A percentile compares a stretch with the other conserved stretches of the same genome.
Conservation (phyloP, 2,888 invertebrate species). For the Galeruca laticollis region DNA sequence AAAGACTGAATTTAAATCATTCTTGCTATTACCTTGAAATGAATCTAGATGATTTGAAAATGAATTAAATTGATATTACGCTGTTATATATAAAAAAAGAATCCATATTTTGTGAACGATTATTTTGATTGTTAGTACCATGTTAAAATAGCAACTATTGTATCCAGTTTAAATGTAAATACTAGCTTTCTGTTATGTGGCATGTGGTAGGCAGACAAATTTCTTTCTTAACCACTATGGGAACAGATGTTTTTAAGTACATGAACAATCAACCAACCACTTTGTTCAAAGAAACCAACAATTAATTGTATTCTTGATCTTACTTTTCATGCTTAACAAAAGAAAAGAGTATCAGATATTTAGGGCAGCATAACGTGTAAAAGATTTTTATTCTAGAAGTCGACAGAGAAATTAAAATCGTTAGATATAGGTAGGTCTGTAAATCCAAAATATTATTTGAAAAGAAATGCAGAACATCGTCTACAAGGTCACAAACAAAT, state of each 20-base stretch:
- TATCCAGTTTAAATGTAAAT: background rate
- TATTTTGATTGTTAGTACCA: background rate
- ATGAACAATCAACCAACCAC: too few species aligned
- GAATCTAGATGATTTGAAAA: too few species aligned
- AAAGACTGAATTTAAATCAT: too few species aligned
- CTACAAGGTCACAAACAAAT: too few species aligned
- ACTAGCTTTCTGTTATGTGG: background rate
- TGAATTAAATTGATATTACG: too few species aligned
- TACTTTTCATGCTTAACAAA: background rate
- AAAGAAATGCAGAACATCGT: too few species aligned
- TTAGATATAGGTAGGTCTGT: too few species aligned
- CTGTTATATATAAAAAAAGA: too few species aligned
- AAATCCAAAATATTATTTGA: too few species aligned
- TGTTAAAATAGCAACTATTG: background rate
- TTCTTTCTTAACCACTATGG: background rate
- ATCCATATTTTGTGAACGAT: too few species aligned
- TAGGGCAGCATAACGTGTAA: background rate
- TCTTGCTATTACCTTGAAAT: too few species aligned
- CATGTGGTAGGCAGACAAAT: background rate
- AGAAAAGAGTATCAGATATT: background rate
- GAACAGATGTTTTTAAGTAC: background rate
- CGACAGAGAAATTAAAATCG: background rate
- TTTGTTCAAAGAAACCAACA: background rate
- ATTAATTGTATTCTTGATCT: background rate
- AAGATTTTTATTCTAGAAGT: background rate